phyloP scores from a whole-genome alignment of 2,888 invertebrate genomes.

The Xestobium rufovillosum region DNA sequence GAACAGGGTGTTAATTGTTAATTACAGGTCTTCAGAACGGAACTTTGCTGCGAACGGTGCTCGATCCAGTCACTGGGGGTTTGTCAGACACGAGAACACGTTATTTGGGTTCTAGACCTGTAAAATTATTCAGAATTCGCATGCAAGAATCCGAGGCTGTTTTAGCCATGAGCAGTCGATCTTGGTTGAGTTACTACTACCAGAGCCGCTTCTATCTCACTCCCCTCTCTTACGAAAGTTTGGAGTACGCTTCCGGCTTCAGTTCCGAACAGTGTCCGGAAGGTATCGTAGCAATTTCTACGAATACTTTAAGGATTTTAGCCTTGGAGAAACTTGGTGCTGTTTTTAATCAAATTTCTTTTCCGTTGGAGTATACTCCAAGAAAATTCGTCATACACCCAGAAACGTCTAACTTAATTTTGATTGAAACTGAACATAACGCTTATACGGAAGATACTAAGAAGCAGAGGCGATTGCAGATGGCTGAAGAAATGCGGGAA shows the following conservation, averaged over 20 bases:
- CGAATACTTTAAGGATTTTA: slow-evolving; percentile 93
- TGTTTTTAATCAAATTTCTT: slow-evolving; percentile 93
- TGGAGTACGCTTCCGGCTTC: slow-evolving; percentile 97
- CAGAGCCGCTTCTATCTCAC: slow-evolving; percentile 95
- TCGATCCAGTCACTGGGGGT: slow-evolving; percentile 94
- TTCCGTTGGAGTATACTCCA: slow-evolving; percentile 92
- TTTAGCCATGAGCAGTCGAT: slow-evolving; percentile 93
- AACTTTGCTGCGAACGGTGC: slow-evolving; percentile 82
- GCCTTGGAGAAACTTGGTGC: slow-evolving; percentile 97
- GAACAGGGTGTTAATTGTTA: too few relatives aligned
- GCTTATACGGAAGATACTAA: slow-evolving; percentile 97
- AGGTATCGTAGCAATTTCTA: slow-evolving; percentile 97
- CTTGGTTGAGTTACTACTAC: slow-evolving; percentile 97
- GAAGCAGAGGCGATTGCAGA: slow-evolving; percentile 80
- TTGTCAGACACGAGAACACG: slow-evolving; percentile 94
- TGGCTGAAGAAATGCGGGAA: slow-evolving; percentile 98
- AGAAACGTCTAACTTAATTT: slow-evolving; percentile 81
- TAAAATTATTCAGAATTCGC: slow-evolving; percentile 89
- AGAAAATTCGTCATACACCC: slow-evolving; percentile 89
- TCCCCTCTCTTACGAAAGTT: slow-evolving; percentile 89
- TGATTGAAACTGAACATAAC: slow-evolving; percentile 97
- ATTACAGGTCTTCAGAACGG: slow-evolving; percentile 95
- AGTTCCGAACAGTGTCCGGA: slow-evolving; percentile 97
- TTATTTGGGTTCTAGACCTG: slow-evolving; percentile 86
- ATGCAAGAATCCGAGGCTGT: slow-evolving; percentile 97